A percentile compares a stretch with the other conserved stretches of the same genome.
Evolutionary conservation across 2,888 invertebrate species (phyloP).

Genomic region (Leistus spinibarbis): DNA sequence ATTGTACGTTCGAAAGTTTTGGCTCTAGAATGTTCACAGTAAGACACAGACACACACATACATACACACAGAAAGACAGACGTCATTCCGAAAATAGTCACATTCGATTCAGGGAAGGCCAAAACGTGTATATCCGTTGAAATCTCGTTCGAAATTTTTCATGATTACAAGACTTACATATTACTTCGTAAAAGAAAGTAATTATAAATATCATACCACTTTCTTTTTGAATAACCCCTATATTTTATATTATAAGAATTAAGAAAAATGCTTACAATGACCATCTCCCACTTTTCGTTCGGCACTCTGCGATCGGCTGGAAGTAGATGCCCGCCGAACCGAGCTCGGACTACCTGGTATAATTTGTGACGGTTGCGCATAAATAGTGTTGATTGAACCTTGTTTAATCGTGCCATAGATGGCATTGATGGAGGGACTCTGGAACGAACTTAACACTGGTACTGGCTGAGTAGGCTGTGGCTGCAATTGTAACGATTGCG

Average conservation of each 20-base stretch:
- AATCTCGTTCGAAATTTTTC: too few species aligned
- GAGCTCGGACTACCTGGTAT: slow-evolving; percentile 60
- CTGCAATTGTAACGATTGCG: slow-evolving; percentile 52
- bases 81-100: too few species aligned
- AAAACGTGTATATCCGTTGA: too few species aligned
- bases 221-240: too few species aligned
- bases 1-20: too few species aligned
- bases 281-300: slow-evolving; percentile 63
- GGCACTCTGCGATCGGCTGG: slow-evolving; percentile 64
- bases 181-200: too few species aligned
- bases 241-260: neutral
- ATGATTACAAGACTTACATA: too few species aligned
- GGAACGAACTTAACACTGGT: slow-evolving; percentile 55
- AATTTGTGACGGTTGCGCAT: slow-evolving; percentile 63
- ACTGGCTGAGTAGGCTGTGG: slow-evolving; percentile 47
- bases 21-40: too few species aligned
- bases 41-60: too few species aligned
- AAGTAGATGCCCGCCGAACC: slow-evolving; percentile 59
- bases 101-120: too few species aligned
- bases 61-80: too few species aligned
- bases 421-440: slow-evolving; percentile 48
- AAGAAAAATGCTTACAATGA: slow-evolving; percentile 45
- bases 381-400: slow-evolving; percentile 47
- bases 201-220: too few species aligned
- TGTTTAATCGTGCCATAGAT: slow-evolving; percentile 51